phyloP scores from a whole-genome alignment of 2,888 invertebrate genomes.

The Chymomyza caudatula region DNA sequence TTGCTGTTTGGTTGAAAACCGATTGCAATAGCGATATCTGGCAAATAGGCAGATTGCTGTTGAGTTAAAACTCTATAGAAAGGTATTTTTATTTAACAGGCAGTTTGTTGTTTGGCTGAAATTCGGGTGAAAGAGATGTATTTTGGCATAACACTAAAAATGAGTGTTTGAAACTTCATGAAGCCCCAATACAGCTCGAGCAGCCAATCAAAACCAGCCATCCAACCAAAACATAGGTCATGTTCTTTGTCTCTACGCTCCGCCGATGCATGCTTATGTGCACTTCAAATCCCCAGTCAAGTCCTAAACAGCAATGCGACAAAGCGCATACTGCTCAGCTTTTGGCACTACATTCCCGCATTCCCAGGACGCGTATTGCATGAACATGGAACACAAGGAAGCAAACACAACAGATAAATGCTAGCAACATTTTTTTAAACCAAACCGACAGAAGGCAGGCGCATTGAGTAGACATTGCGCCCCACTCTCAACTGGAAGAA shows the following conservation, averaged over 20 bases:
- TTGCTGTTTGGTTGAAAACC: too few relatives aligned
- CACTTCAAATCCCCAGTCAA: not conserved
- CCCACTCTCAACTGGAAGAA: constrained; percentile 4
- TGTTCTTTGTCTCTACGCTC: too few relatives aligned
- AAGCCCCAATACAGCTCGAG: too few relatives aligned
- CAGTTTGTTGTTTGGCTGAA: too few relatives aligned
- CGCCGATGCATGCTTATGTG: too few relatives aligned
- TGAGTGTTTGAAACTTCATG: not conserved
- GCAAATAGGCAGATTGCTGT: too few relatives aligned
- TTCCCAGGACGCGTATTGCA: not conserved
- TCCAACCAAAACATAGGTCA: not conserved
- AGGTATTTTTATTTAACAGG: too few relatives aligned
- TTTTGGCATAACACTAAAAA: too few relatives aligned
- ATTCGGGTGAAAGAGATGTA: too few relatives aligned
- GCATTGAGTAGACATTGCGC: constrained; percentile 53
- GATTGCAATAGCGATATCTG: too few relatives aligned
- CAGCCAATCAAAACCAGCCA: not conserved
- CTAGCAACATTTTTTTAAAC: constrained; percentile 61
- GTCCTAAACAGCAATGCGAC: not conserved
- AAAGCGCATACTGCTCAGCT: not conserved
- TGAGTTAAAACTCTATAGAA: too few relatives aligned
- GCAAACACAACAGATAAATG: constrained; percentile 61
- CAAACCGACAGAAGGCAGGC: constrained; percentile 43
- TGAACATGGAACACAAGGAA: not conserved
- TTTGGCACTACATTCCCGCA: not conserved